Percentiles rank a stretch among this genome's conserved stretches.
phyloP scores from a whole-genome alignment of 2,797 vertebrate species.

The Sparus aurata region DNA sequence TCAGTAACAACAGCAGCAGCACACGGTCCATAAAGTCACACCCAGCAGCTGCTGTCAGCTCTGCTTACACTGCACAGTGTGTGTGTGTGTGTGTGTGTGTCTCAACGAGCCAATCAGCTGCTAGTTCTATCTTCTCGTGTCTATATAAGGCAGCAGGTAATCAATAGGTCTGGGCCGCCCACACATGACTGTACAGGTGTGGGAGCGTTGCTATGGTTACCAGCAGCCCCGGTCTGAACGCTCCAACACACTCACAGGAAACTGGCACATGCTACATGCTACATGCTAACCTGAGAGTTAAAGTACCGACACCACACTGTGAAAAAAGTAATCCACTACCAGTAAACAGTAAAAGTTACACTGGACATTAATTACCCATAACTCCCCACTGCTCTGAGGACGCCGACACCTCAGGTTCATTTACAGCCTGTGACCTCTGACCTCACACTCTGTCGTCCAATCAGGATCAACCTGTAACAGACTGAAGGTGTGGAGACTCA shows the following conservation, averaged over 20 bases:
- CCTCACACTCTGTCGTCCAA: background rate
- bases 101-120: constrained; percentile 60
- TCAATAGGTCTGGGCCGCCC: constrained; percentile 36
- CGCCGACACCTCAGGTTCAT: background rate
- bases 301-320: too few relatives aligned
- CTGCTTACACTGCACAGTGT: background rate
- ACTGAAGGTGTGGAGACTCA: background rate
- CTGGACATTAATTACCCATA: background rate
- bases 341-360: background rate
- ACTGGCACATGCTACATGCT: background rate
- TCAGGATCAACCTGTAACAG: background rate
- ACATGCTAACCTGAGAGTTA: background rate
- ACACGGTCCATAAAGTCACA: constrained; percentile 9
- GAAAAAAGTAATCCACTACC: background rate
- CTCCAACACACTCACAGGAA: background rate
- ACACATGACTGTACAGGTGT: background rate
- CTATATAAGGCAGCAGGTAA: constrained; percentile 53
- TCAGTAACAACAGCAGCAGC: background rate
- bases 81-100: constrained; percentile 8
- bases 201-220: constrained; percentile 14
- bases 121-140: constrained; percentile 39
- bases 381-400: background rate
- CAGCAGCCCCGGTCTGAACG: background rate
- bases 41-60: constrained; percentile 47
- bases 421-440: background rate